Evolutionary conservation across 2,888 invertebrate genomes (phyloP).

Genomic region (Napeogenes sylphis): DNA sequence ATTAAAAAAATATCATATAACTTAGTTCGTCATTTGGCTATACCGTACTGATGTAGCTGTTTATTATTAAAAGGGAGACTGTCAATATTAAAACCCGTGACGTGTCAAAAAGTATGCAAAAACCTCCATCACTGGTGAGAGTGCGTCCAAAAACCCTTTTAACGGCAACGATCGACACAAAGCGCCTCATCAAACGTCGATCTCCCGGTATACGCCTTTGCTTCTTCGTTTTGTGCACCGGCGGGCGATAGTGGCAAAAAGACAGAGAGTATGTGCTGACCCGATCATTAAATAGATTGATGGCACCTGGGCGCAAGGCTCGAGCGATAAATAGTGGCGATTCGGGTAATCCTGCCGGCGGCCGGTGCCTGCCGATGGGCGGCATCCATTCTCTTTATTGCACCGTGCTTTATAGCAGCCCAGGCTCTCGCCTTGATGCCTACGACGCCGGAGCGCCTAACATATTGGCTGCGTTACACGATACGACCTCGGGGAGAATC

Average conservation of each 20-base stretch:
- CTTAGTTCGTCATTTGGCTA: no score
- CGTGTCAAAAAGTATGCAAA: constrained; percentile 39
- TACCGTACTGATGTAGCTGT: no score
- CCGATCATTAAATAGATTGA: constrained; percentile 79
- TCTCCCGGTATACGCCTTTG: constrained; percentile 55
- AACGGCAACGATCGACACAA: constrained; percentile 68
- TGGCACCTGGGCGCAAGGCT: constrained; percentile 77
- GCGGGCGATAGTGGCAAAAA: constrained; percentile 62
- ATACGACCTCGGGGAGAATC: constrained; percentile 37
- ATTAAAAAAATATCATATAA: no score
- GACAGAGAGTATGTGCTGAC: constrained; percentile 74
- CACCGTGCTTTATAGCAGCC: constrained; percentile 73
- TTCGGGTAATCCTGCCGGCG: constrained; percentile 75
- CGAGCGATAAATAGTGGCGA: constrained; percentile 77
- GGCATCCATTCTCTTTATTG: constrained; percentile 78
- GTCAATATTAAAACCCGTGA: constrained; percentile 36
- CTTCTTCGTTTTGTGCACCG: constrained; percentile 64
- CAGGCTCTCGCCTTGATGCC: constrained; percentile 65
- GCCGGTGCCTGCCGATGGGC: constrained; percentile 69
- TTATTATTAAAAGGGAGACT: constrained; percentile 4
- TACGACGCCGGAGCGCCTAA: constrained; percentile 61
- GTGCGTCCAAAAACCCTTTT: constrained; percentile 68
- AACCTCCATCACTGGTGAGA: constrained; percentile 45
- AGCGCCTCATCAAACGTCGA: constrained; percentile 77
- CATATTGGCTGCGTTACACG: constrained; percentile 54